A percentile compares a stretch with the other conserved stretches of the same genome.
Conservation (phyloP, 2,797 vertebrate species). For the Paedocypris micromegethes region DNA sequence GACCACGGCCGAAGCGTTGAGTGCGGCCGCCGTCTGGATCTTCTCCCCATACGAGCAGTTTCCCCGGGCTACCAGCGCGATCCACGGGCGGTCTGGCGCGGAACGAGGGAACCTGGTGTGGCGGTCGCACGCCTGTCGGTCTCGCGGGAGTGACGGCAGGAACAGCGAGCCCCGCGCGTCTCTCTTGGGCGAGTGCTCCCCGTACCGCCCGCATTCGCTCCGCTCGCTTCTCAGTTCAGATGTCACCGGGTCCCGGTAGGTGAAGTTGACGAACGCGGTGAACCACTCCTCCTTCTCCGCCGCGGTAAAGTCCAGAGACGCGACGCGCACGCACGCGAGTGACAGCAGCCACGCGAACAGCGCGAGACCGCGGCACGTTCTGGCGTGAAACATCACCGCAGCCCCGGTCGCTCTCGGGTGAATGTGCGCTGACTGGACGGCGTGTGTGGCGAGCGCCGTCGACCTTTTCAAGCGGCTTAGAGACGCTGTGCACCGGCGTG, state of each 20-base stretch:
- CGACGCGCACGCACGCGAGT: constrained; percentile 91
- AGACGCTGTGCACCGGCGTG: constrained; percentile 15
- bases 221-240: constrained; percentile 79
- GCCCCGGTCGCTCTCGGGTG: too few species aligned
- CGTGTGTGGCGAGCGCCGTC: neutral
- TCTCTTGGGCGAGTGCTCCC: constrained; percentile 90
- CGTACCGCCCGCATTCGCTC: constrained; percentile 92
- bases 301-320: constrained; percentile 94
- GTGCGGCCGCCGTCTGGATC: constrained; percentile 79
- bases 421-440: too few species aligned
- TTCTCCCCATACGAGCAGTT: constrained; percentile 89
- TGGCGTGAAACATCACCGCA: constrained; percentile 82
- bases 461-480: constrained; percentile 20
- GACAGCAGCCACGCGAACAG: constrained; percentile 95
- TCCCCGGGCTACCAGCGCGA: constrained; percentile 85
- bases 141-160: constrained; percentile 69
- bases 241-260: constrained; percentile 79
- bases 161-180: constrained; percentile 83
- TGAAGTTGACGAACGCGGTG: constrained; percentile 97
- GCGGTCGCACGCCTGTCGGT: constrained; percentile 83
- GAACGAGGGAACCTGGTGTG: constrained; percentile 72
- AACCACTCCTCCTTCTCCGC: constrained; percentile 99
- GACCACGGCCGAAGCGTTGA: constrained; percentile 91
- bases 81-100: constrained; percentile 70
- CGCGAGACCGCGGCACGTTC: constrained; percentile 90